Base-by-base conservation (phyloP, 2,888 invertebrate species). In the Zygaena filipendulae region DNA sequence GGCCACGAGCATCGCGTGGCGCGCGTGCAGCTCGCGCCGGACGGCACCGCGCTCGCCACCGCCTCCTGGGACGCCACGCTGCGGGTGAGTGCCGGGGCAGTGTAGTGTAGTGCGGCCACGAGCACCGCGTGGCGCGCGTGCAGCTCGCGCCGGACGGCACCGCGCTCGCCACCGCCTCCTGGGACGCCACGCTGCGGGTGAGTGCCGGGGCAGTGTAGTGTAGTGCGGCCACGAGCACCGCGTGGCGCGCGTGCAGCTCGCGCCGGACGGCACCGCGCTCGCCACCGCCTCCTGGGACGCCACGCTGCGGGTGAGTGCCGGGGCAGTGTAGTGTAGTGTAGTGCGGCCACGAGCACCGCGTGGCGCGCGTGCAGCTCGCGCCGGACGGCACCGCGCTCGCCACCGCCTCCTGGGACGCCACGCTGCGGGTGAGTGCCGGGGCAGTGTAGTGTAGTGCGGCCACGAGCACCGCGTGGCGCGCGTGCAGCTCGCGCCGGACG, bases 1-100 rank as follows among this genome's bases (percentile, higher is more conserved):
- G 99, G 97, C 33, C 98, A 99, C 81, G 95, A 96, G 66, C 99
- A 99, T 80, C 97, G 98, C 74, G 97, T 97, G 18, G 95, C 98
- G 29, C 95, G 97, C 72, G 92, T 97, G 18, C 99, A 99, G 99
- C 99, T 99, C 77, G 95, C 96, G 19, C 82, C 99, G 40, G 95
- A 96, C 72, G 95, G 95, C 26, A 95, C 95, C 9, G 93, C 95
- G n/a, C 81, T 96, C 4, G 93, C 92, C 30, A 95, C 95, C 9
- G 94, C 94, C 18, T 92, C 92, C 52, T 96, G 34, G 96, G 96
- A 33, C 36, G 23, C 33, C 98, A 98, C 62, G 95, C 94, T 45
- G 87, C 87, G 49, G 85, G 97, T 38, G 89, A 96, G 25, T 90
- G 92, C 56, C 25, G 30, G 23, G 95, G 95, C 94, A 95, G 70